Evolutionary conservation across 2,113 vertebrate genomes (phyloP), one percentile per base, ranked within the genome.

Genomic region (Tenebrosternarchus preto): DNA sequence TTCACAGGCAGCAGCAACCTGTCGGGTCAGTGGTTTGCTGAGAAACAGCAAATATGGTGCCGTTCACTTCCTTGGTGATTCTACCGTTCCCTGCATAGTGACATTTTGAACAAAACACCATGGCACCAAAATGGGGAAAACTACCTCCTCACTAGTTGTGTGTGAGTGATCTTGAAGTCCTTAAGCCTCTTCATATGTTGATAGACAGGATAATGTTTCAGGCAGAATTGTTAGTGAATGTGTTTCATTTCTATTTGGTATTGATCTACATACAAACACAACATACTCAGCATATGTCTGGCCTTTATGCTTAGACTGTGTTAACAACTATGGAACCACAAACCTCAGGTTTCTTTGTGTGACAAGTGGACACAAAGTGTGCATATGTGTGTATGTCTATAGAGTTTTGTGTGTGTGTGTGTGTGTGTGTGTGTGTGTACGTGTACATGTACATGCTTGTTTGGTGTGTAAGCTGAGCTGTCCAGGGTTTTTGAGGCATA

Each of bases 381-480:
- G 43, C 15, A 15, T 50, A 12, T 50, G 11, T 50, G 43, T 50
- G 43, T 50, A 50, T 43, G n/a, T n/a, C n/a, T n/a, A n/a, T n/a
- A n/a, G n/a, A n/a, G n/a, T n/a, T n/a, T n/a, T 15, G 43, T 50
- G 43, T 50, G 12, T 50, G 43, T 50, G 11, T 50, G 43, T 50
- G 43, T 50, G n/a, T n/a, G n/a, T n/a, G 5, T 43, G 39, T 5
- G 11, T 43, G 39, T 43, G 6, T 43, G 39, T 43, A 9, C 11
- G 39, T 43, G 6, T 3, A 7, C 3, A 7, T 3, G 36, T 39
- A 7, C 3, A 27, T 73, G 53, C 33, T 27, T 73, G 55, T 73
- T 36, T n/a, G 57, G 64, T 74, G 27, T 46, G 63, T 70, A 78
- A 78, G 53, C 33, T 59, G 76, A 78, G 64, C 76, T 78, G 66